These are phyloP conservation scores for Patagioenas fasciata DNA, from an alignment of 2,113 vertebrate species.

Conservation along the genomic window DNA sequence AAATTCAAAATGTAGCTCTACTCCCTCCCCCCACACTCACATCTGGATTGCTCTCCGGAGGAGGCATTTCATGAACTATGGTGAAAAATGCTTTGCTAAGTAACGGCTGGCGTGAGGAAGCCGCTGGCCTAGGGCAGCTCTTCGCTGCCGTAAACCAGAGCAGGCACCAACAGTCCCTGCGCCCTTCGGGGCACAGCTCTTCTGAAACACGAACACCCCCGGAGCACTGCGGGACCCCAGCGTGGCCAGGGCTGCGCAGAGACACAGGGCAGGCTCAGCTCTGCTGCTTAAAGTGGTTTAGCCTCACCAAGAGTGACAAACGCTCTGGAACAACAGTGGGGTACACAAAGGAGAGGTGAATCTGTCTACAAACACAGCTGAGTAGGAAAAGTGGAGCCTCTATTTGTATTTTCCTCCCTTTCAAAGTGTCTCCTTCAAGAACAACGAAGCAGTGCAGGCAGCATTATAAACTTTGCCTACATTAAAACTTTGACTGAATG, in stretches of 20 bases:
- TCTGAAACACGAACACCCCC: background rate
- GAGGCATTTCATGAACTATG: background rate
- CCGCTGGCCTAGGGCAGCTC: background rate
- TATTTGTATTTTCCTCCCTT: background rate
- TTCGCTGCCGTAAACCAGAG: background rate
- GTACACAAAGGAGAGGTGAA: background rate
- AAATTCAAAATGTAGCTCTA: background rate
- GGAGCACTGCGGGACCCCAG: background rate
- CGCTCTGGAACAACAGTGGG: background rate
- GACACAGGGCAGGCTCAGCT: background rate
- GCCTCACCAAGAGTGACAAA: background rate
- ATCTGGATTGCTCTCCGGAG: background rate
- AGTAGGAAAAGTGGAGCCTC: background rate
- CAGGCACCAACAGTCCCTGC: background rate
- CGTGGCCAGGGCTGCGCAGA: background rate
- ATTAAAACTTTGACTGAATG: background rate
- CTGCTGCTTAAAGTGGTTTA: background rate
- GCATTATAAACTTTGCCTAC: background rate
- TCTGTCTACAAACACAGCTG: background rate
- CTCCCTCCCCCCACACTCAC: fast-evolving
- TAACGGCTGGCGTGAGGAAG: background rate
- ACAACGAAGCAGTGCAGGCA: background rate
- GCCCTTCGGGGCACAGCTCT: background rate
- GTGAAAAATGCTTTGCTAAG: background rate
- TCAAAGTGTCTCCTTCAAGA: background rate